These are phyloP conservation scores for Mamestra brassicae DNA, from an alignment of 2,888 invertebrate species.

Conservation along the genomic window DNA sequence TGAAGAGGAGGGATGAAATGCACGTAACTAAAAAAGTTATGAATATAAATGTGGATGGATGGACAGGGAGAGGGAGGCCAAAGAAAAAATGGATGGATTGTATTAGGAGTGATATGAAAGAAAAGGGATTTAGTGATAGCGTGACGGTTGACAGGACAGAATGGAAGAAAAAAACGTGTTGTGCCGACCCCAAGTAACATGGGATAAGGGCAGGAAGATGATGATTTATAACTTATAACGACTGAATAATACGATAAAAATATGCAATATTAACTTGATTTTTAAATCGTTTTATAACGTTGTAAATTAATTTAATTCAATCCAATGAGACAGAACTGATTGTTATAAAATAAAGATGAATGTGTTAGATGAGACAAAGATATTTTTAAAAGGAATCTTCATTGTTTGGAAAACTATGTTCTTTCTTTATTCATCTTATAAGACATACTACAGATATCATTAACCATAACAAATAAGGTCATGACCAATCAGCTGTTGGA, in stretches of 20 bases:
- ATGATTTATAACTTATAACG: no score
- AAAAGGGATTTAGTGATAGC: no score
- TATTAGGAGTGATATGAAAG: no score
- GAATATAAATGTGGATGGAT: no score
- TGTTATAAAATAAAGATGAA: not conserved
- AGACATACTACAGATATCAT: not conserved
- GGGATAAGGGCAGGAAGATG: no score
- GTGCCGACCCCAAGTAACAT: no score
- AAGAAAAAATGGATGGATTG: no score
- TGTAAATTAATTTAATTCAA: not conserved
- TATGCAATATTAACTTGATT: not conserved
- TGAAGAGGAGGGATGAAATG: no score
- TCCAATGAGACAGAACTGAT: slow-evolving; percentile 2
- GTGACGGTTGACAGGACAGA: no score
- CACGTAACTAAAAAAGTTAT: no score
- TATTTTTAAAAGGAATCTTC: not conserved
- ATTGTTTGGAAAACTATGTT: not conserved
- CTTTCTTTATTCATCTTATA: slow-evolving; percentile 6
- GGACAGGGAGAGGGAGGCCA: no score
- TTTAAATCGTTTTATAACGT: not conserved
- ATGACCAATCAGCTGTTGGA: not conserved
- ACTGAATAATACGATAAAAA: not conserved
- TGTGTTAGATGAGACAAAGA: not conserved
- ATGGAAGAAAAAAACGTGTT: no score
- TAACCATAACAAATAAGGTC: not conserved